Evolutionary conservation across 2,113 vertebrate genomes (phyloP), one percentile per base, ranked within the genome.

Genomic region (Cygnus buccinator): DNA sequence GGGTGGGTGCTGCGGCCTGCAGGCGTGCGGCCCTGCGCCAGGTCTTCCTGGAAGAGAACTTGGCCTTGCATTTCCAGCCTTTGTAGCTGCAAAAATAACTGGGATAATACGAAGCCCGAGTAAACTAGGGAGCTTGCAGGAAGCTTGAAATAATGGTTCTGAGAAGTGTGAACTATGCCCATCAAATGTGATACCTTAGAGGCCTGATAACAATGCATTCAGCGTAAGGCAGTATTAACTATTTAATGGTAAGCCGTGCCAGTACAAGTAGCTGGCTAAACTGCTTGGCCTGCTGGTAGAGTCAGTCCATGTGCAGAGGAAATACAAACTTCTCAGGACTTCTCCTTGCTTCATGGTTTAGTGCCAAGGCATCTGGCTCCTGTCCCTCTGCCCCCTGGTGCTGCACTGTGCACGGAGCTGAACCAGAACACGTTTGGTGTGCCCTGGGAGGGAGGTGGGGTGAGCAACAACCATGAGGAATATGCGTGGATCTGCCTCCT

Each of bases 101-200:
- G 78, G 67, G 52, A 33, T 84, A 77, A 61, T 58, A 80, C 2
- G 14, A 88, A 91, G 87, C 75, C 76, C 92, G 86, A 89, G 52
- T 84, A 94, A 92, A 95, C 87, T 84, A 83, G 91, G 73, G 61
- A 89, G 57, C 80, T 90, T 66, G 65, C 94, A 96, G 96, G 94
- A 96, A 97, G 52, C 81, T 91, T 78, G 77, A 35, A 92, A 91
- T 92, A 94, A 95, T 87, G 79, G 61, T 84, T 89, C 83, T 10
- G 18, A 95, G 86, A 93, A 96, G 83, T 58, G 80, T 66, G 88
- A 96, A 75, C 29, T 72, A 65, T 90, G 86, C 70, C 93, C 61
- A 65, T 93, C 94, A 68, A 65, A 46, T 57, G 76, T 17, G 68
- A 84, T 92, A 84, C 85, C 76, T 93, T 67, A 84, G 96, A 95